Conservation (phyloP, 2,113 vertebrate genomes). For the Cygnus buccinator region DNA sequence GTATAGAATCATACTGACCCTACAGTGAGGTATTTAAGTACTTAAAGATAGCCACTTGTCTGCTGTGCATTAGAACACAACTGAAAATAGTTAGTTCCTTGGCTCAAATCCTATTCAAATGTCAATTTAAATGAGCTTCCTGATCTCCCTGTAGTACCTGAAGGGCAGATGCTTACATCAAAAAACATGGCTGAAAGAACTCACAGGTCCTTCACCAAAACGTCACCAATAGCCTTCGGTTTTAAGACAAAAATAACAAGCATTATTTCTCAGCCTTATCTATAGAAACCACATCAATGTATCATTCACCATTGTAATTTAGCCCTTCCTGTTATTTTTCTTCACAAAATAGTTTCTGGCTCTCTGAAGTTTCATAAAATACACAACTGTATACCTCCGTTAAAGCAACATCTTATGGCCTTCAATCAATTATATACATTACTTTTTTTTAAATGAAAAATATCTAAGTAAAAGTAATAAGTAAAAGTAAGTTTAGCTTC, state of each 20-base stretch:
- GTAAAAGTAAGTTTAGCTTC: neutral
- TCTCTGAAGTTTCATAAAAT: neutral
- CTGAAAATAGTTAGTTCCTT: constrained; percentile 7
- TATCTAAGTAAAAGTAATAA: too few species aligned
- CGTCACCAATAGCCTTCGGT: neutral
- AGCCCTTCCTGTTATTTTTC: neutral
- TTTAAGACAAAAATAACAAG: neutral
- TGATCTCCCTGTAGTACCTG: neutral
- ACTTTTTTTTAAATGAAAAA: too few species aligned
- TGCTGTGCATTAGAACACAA: neutral
- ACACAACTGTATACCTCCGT: neutral
- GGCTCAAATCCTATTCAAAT: neutral
- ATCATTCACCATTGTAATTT: neutral
- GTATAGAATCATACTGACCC: neutral
- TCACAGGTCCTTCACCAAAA: neutral
- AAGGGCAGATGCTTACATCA: neutral
- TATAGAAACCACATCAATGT: neutral
- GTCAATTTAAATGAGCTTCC: neutral
- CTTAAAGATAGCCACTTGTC: constrained; percentile 6
- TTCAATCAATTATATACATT: neutral
- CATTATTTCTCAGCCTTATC: neutral
- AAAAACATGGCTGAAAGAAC: neutral
- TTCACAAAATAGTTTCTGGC: neutral
- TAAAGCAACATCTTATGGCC: neutral
- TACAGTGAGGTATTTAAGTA: neutral